Percentiles rank a stretch among this genome's conserved stretches.
These are phyloP conservation scores for Tenebrio molitor DNA, from an alignment of 1,140 invertebrate genomes.

Conservation along the genomic window DNA sequence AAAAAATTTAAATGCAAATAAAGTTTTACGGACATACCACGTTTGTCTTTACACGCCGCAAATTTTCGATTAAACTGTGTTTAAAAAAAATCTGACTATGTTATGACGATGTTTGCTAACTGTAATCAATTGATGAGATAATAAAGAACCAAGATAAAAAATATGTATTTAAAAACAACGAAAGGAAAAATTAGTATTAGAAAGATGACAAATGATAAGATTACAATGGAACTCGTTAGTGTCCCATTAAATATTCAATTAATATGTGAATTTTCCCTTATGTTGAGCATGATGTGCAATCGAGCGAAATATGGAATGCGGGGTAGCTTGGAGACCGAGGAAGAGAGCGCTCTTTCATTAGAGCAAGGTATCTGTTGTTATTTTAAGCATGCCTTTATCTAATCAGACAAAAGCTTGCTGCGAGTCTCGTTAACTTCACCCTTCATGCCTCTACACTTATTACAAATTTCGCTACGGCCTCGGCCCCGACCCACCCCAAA, in stretches of 20 bases:
- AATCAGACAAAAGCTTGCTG: conserved; percentile 65
- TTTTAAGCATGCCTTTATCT: conserved; percentile 68
- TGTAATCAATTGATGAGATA: too few relatives aligned
- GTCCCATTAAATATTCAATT: conserved; percentile 57
- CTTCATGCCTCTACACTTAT: conserved; percentile 38
- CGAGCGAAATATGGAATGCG: conserved; percentile 56
- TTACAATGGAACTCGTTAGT: too few relatives aligned
- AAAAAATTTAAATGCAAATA: too few relatives aligned
- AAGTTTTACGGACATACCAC: too few relatives aligned
- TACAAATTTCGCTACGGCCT: conserved; percentile 31
- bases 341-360: conserved; percentile 64
- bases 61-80: too few relatives aligned
- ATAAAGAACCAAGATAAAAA: too few relatives aligned
- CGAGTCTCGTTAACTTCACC: conserved; percentile 55
- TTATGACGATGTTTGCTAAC: too few relatives aligned
- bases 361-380: conserved; percentile 66
- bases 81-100: too few relatives aligned
- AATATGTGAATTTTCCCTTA: conserved; percentile 59
- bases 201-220: conserved; percentile 54
- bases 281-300: conserved; percentile 55
- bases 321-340: conserved; percentile 35
- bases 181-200: too few relatives aligned
- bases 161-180: too few relatives aligned
- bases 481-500: conserved; percentile 35
- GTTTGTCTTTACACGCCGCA: too few relatives aligned